phyloP scores from a whole-genome alignment of 1,140 invertebrate genomes.

The Heterodera schachtii region DNA sequence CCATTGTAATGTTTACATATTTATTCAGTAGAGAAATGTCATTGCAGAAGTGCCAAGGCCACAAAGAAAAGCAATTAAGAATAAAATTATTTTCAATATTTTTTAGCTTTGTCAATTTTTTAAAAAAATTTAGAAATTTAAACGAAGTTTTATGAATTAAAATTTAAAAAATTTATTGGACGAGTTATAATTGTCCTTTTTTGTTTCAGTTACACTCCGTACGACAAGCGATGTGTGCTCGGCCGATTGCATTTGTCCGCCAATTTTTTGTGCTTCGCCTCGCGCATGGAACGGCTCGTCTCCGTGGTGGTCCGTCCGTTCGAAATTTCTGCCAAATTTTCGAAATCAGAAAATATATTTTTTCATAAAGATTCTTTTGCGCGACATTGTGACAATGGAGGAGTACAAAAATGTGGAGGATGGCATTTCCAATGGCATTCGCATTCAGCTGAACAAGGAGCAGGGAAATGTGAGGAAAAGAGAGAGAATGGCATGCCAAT shows the following conservation, averaged over 20 bases:
- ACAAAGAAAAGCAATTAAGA: too few species aligned
- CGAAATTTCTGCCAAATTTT: not conserved
- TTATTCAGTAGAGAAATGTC: too few species aligned
- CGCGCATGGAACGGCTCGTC: slow-evolving; percentile 72
- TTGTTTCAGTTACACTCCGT: slow-evolving; percentile 77
- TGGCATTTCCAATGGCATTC: slow-evolving; percentile 77
- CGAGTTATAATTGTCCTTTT: too few species aligned
- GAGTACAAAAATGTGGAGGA: slow-evolving; percentile 73
- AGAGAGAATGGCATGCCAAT: too few species aligned
- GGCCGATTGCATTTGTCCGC: slow-evolving; percentile 89
- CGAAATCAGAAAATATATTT: not conserved
- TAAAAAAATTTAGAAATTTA: too few species aligned
- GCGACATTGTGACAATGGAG: slow-evolving; percentile 76
- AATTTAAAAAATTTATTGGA: too few species aligned
- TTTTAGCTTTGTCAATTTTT: too few species aligned
- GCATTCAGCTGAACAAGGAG: slow-evolving; percentile 76
- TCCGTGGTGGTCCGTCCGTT: slow-evolving; percentile 24
- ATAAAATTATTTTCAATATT: too few species aligned
- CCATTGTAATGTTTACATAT: too few species aligned
- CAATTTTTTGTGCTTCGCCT: slow-evolving; percentile 94
- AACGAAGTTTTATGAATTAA: too few species aligned
- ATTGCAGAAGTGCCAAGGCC: too few species aligned
- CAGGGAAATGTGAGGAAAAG: slow-evolving; percentile 13
- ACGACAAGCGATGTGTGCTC: slow-evolving; percentile 83
- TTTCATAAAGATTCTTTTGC: slow-evolving; percentile 24